Percentiles rank a stretch among this genome's conserved stretches.
Conservation (phyloP, 2,797 vertebrate species). For the Phyllotis vaccarum region DNA sequence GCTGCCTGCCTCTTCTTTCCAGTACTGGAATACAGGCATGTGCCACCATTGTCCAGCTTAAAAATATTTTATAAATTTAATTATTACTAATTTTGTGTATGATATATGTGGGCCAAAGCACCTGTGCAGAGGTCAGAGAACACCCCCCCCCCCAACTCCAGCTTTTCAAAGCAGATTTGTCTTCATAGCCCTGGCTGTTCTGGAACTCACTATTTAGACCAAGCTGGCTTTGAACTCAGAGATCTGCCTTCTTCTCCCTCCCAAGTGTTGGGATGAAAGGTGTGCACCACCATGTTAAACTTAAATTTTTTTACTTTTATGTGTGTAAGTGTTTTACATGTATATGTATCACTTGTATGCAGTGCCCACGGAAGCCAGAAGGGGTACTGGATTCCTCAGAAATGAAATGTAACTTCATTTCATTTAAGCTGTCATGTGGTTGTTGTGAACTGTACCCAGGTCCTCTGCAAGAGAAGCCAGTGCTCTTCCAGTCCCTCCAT, state of each 20-base stretch:
- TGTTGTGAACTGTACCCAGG: neutral
- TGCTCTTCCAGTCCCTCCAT: neutral
- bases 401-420: too few relatives aligned
- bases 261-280: neutral
- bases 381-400: neutral
- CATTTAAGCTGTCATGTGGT: neutral
- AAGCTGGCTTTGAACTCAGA: neutral
- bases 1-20: neutral
- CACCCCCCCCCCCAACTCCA: too few relatives aligned
- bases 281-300: neutral
- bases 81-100: neutral
- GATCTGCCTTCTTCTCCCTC: neutral
- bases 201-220: neutral
- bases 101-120: neutral
- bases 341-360: neutral
- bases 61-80: neutral
- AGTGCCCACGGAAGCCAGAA: neutral
- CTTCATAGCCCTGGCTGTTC: too few relatives aligned
- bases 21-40: neutral
- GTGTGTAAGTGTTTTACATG: neutral
- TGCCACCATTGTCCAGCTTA: neutral
- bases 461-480: neutral
- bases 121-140: neutral
- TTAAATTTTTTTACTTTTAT: neutral
- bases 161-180: too few relatives aligned